Conservation (phyloP, 2,888 invertebrate genomes). For the Vannuccia rotundouncinata region DNA sequence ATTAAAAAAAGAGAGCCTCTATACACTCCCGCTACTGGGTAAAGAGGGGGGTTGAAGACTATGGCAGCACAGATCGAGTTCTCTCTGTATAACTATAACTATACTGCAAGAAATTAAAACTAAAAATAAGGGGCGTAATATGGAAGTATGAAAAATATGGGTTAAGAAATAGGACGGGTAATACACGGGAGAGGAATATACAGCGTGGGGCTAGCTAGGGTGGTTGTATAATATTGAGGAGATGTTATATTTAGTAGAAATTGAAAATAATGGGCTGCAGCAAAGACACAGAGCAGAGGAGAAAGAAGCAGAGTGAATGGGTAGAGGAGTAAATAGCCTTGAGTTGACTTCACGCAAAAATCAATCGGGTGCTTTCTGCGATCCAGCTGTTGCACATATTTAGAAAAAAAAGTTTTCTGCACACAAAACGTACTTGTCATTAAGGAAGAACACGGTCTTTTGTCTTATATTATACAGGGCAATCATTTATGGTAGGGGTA, state of each 20-base stretch:
- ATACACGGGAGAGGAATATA: neutral
- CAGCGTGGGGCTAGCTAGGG: neutral
- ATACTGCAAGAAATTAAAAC: neutral
- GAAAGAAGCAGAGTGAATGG: neutral
- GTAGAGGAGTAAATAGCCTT: neutral
- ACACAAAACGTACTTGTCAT: neutral
- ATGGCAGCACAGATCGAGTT: neutral
- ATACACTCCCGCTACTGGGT: too few relatives aligned
- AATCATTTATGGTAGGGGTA: neutral
- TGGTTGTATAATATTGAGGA: too few relatives aligned
- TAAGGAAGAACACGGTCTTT: neutral
- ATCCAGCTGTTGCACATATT: neutral
- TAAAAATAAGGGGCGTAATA: too few relatives aligned
- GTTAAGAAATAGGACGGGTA: neutral
- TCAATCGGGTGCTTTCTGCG: neutral
- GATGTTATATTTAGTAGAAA: neutral
- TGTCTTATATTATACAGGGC: neutral
- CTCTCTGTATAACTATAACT: neutral
- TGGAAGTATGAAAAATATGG: neutral
- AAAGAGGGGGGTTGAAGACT: too few relatives aligned
- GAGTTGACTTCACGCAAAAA: neutral
- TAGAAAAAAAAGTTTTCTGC: neutral
- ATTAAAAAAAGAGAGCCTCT: too few relatives aligned
- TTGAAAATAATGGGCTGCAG: neutral
- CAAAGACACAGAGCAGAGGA: neutral